Conservation (phyloP, 2,888 invertebrate genomes). For the Villa cingulata region DNA sequence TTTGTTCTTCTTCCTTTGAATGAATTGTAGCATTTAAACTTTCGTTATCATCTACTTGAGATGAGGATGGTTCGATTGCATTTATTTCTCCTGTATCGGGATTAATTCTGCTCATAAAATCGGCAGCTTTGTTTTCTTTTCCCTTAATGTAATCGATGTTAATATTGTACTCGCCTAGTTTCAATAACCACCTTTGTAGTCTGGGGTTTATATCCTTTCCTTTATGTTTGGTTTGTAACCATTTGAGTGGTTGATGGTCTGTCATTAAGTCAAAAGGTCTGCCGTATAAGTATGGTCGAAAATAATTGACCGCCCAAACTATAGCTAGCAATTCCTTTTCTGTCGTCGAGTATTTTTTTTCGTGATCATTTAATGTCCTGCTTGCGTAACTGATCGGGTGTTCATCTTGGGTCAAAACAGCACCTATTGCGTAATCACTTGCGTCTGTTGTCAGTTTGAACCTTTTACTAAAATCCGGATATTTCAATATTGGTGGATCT, state of each 20-base stretch:
- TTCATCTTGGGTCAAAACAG: slow-evolving; percentile 11
- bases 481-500: slow-evolving; percentile 8
- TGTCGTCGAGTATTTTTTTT: slow-evolving; percentile 9
- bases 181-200: no score
- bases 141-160: neutral
- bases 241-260: slow-evolving; percentile 9
- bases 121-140: neutral
- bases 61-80: no score
- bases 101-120: neutral
- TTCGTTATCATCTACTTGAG: no score
- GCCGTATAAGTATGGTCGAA: slow-evolving; percentile 11
- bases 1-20: no score
- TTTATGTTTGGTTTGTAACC: no score
- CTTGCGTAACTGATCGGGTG: slow-evolving; percentile 13
- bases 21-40: no score
- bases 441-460: slow-evolving; percentile 13
- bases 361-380: slow-evolving; percentile 14
- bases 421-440: slow-evolving; percentile 13
- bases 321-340: slow-evolving; percentile 13
- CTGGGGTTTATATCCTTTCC: no score
- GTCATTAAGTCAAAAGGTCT: slow-evolving; percentile 9
- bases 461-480: slow-evolving; percentile 13
- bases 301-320: slow-evolving; percentile 13
- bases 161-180: no score
- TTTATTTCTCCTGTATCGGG: neutral